Evolutionary conservation across 2,888 invertebrate genomes (phyloP).

Genomic region (Macrosoma leucophasiata): DNA sequence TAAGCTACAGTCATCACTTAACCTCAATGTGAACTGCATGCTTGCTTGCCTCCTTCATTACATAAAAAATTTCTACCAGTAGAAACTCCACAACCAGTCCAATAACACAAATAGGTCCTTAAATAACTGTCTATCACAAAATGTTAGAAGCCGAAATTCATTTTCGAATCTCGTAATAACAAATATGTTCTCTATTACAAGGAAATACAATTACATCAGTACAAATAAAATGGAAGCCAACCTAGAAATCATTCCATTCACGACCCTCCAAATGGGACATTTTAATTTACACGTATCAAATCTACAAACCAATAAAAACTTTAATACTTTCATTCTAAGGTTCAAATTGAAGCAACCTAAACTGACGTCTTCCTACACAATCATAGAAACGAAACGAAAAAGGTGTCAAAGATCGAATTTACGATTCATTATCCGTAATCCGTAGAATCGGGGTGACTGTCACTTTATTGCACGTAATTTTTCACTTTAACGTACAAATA

Average conservation of each 20-base stretch:
- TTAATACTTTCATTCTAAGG: constrained; percentile 21
- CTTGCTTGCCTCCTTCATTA: too few relatives aligned
- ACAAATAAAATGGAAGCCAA: constrained; percentile 44
- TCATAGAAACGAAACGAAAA: constrained; percentile 71
- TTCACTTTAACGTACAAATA: accelerated
- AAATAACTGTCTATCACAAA: too few relatives aligned
- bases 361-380: constrained; percentile 31
- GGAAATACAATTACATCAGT: constrained; percentile 55
- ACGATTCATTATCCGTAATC: constrained; percentile 75
- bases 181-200: constrained; percentile 55
- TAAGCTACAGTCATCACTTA: too few relatives aligned
- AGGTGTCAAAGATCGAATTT: constrained; percentile 77
- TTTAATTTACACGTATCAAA: constrained; percentile 50
- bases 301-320: constrained; percentile 22
- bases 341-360: constrained; percentile 4
- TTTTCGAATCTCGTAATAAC: too few relatives aligned
- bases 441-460: constrained; percentile 52
- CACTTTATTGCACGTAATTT: too few relatives aligned
- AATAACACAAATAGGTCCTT: too few relatives aligned
- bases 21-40: too few relatives aligned
- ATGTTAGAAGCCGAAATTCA: too few relatives aligned
- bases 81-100: too few relatives aligned
- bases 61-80: too few relatives aligned
- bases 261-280: constrained; percentile 46
- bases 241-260: constrained; percentile 37